These are phyloP conservation scores for Emydura subglobosa DNA, from an alignment of 2,113 vertebrate genomes.

Conservation along the genomic window DNA sequence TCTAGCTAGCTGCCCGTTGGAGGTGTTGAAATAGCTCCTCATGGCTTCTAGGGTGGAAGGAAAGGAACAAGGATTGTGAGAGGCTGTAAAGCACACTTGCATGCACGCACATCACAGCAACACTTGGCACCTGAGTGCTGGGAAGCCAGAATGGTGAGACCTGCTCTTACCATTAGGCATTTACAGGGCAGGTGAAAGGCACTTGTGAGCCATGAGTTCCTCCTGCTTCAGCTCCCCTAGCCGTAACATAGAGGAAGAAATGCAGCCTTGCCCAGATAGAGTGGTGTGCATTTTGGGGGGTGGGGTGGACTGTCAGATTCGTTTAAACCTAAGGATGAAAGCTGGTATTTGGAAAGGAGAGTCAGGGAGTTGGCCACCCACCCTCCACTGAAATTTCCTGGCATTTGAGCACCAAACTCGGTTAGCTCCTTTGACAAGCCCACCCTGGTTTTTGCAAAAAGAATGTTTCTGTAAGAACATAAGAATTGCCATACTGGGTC, in stretches of 20 bases:
- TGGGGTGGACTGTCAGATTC: too few species aligned
- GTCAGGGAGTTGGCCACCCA: not conserved
- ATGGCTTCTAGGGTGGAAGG: not conserved
- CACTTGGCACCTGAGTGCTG: rapidly evolving
- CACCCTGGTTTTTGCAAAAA: not conserved
- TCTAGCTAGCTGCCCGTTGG: not conserved
- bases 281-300: too few species aligned
- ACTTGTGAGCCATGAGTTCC: not conserved
- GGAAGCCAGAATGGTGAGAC: not conserved
- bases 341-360: not conserved
- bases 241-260: not conserved
- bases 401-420: not conserved
- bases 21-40: conserved; percentile 23
- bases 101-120: not conserved
- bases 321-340: not conserved
- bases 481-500: not conserved
- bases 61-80: not conserved
- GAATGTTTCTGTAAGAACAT: not conserved
- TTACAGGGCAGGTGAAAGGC: not conserved
- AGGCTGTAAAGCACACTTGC: rapidly evolving
- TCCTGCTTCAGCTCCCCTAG: not conserved
- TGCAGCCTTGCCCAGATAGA: not conserved
- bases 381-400: not conserved
- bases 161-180: not conserved
- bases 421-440: not conserved